These are phyloP conservation scores for Exocentrus adspersus DNA, from an alignment of 2,888 invertebrate genomes.

Conservation along the genomic window DNA sequence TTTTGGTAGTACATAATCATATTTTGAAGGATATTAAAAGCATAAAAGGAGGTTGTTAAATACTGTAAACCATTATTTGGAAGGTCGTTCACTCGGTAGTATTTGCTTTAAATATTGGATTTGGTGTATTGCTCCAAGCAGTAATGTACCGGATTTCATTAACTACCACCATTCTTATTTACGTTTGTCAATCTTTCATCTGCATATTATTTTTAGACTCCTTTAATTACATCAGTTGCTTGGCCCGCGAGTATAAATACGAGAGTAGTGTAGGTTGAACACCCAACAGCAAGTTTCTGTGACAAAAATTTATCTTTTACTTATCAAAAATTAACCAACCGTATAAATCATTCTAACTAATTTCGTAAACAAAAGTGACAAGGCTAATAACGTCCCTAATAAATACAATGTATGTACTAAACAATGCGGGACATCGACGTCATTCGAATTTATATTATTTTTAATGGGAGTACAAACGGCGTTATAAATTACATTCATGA, in stretches of 20 bases:
- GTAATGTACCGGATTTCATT: constrained; percentile 9
- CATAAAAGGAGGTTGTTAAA: no score
- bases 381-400: neutral
- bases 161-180: constrained; percentile 9
- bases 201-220: constrained; percentile 11
- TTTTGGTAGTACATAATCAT: no score
- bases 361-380: constrained; percentile 9
- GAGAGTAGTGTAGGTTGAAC: constrained; percentile 15
- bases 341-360: constrained; percentile 13
- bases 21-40: no score
- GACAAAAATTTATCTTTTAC: constrained; percentile 19
- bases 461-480: neutral
- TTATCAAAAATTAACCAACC: constrained; percentile 12
- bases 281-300: constrained; percentile 1
- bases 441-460: neutral
- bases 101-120: constrained; percentile 9
- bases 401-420: neutral
- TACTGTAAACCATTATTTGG: neutral
- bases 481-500: neutral
- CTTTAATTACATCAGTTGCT: constrained; percentile 8
- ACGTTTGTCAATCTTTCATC: constrained; percentile 14
- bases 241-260: constrained; percentile 11
- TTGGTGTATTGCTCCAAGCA: neutral
- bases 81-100: constrained; percentile 9
- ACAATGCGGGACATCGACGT: neutral